A percentile compares a stretch with the other conserved stretches of the same genome.
phyloP scores from a whole-genome alignment of 2,797 vertebrate species.

The Lutjanus campechanus region DNA sequence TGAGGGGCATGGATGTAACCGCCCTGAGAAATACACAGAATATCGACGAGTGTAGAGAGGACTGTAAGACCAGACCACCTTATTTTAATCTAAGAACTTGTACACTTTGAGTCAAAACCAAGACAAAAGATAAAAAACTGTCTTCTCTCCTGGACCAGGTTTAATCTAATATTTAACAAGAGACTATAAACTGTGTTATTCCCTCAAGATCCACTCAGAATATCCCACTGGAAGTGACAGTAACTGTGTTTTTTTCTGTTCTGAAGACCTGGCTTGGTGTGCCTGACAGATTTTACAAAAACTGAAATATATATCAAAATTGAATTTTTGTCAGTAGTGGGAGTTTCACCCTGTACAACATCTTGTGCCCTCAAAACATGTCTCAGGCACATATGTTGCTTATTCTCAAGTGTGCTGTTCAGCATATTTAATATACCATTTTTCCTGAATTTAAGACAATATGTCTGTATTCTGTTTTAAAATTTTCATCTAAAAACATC shows the following conservation, averaged over 20 bases:
- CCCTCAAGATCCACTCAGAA: not conserved
- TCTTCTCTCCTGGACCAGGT: not conserved
- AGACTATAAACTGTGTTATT: too few relatives aligned
- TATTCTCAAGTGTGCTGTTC: too few relatives aligned
- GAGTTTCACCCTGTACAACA: too few relatives aligned
- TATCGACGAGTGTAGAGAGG: not conserved
- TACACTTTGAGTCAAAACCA: not conserved
- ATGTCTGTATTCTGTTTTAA: not conserved
- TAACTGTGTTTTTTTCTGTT: not conserved
- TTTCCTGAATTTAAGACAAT: not conserved
- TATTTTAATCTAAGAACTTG: not conserved
- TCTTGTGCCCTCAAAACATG: too few relatives aligned
- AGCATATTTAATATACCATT: not conserved
- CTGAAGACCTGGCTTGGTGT: not conserved
- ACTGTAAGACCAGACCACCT: not conserved
- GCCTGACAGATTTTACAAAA: too few relatives aligned
- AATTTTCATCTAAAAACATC: not conserved
- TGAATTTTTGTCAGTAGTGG: too few relatives aligned
- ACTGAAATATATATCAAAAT: too few relatives aligned
- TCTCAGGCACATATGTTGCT: too few relatives aligned
- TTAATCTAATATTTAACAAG: slow-evolving; percentile 1
- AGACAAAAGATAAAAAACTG: not conserved
- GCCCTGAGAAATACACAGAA: not conserved
- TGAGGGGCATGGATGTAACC: not conserved
- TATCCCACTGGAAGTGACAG: too few relatives aligned